Conservation (phyloP, 2,113 vertebrate genomes). For the Naja naja region DNA sequence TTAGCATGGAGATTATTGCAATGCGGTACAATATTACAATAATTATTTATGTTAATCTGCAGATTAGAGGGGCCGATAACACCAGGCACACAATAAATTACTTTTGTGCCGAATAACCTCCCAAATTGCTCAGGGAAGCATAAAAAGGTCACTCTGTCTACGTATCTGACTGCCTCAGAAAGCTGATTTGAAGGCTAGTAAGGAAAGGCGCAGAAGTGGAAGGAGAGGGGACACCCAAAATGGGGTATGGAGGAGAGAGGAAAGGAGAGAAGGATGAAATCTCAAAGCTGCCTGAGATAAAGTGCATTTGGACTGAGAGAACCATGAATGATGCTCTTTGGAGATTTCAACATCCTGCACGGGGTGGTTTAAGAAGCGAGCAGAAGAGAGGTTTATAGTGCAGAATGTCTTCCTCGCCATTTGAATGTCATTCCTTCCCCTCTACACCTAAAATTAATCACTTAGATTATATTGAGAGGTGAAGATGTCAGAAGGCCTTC, state of each 20-base stretch:
- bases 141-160: conserved; percentile 27
- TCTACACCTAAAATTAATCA: conserved; percentile 57
- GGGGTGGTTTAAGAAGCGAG: not conserved
- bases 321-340: not conserved
- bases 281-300: not conserved
- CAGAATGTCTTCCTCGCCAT: not conserved
- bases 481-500: conserved; percentile 47
- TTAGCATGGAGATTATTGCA: conserved; percentile 49
- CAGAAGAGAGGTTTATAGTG: not conserved
- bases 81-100: conserved; percentile 27
- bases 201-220: not conserved
- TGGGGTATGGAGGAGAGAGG: too few species aligned
- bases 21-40: conserved; percentile 42
- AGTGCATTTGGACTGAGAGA: not conserved
- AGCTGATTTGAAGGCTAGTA: not conserved
- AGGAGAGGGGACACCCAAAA: not conserved
- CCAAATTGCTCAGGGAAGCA: conserved; percentile 33
- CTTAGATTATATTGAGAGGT: conserved; percentile 58
- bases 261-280: not conserved
- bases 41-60: conserved; percentile 55
- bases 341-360: not conserved
- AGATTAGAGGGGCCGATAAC: conserved; percentile 33
- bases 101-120: conserved; percentile 18
- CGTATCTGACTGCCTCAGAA: conserved; percentile 7
- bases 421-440: not conserved